Evolutionary conservation across 2,888 invertebrate genomes (phyloP).

Genomic region (Eristalis arbustorum): DNA sequence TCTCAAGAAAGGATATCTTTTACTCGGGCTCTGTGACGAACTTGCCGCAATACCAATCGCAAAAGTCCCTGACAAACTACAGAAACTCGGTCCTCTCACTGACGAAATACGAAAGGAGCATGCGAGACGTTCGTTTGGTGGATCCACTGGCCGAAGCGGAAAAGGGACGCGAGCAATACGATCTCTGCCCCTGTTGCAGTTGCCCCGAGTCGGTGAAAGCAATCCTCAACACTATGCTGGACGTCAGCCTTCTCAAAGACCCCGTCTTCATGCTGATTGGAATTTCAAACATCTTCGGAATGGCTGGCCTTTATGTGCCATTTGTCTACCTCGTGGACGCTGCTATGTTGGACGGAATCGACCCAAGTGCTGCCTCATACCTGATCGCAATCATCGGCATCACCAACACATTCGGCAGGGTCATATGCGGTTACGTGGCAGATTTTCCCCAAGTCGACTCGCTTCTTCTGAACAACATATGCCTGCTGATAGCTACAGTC

Average conservation of each 20-base stretch:
- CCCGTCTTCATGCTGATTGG: slow-evolving; percentile 95
- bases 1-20: slow-evolving; percentile 98
- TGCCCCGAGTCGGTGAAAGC: slow-evolving; percentile 91
- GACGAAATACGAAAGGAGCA: slow-evolving; percentile 85
- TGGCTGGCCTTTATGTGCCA: slow-evolving; percentile 98
- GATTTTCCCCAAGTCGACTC: slow-evolving; percentile 96
- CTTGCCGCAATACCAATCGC: slow-evolving; percentile 95
- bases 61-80: slow-evolving; percentile 93
- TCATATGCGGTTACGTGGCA: slow-evolving; percentile 93
- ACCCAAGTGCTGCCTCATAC: slow-evolving; percentile 83
- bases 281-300: slow-evolving; percentile 96
- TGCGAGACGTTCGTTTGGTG: slow-evolving; percentile 82
- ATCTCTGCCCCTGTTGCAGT: slow-evolving; percentile 89
- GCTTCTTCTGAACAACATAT: slow-evolving; percentile 94
- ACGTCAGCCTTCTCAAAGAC: slow-evolving; percentile 92
- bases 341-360: slow-evolving; percentile 86
- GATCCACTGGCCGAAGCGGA: slow-evolving; percentile 81
- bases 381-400: slow-evolving; percentile 86
- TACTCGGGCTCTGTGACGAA: slow-evolving; percentile 97
- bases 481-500: slow-evolving; percentile 93
- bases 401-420: slow-evolving; percentile 96
- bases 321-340: slow-evolving; percentile 96
- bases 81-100: slow-evolving; percentile 95
- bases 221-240: slow-evolving; percentile 93
- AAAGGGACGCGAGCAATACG: slow-evolving; percentile 84